Conservation (phyloP, 2,888 invertebrate species). For the Ypsolopha scabrella region DNA sequence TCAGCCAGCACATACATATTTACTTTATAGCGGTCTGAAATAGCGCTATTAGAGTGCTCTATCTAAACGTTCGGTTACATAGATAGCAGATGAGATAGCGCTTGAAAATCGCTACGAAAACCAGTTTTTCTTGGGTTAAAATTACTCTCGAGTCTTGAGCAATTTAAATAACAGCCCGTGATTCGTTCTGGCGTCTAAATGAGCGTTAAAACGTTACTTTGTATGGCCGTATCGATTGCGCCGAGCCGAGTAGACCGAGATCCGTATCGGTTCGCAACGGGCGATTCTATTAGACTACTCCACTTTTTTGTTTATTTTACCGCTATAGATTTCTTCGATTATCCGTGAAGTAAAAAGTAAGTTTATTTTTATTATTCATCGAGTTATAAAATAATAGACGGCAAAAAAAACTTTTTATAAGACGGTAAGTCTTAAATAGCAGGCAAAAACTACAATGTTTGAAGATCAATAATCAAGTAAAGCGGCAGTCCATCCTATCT, state of each 20-base stretch:
- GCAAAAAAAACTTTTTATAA: no score
- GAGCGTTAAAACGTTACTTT: slow-evolving; percentile 37
- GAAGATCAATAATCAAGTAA: no score
- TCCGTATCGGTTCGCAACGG: not conserved
- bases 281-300: slow-evolving; percentile 23
- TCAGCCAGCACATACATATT: slow-evolving; percentile 7
- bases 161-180: slow-evolving; percentile 46
- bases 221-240: slow-evolving; percentile 32
- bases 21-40: slow-evolving; percentile 22
- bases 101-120: slow-evolving; percentile 33
- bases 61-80: slow-evolving; percentile 19
- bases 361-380: no score
- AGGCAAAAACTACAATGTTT: no score
- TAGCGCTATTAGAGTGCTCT: slow-evolving; percentile 25
- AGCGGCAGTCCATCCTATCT: no score
- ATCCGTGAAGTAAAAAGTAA: no score
- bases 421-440: no score
- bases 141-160: slow-evolving; percentile 36
- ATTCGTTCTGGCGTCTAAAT: slow-evolving; percentile 36
- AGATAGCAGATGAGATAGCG: slow-evolving; percentile 30
- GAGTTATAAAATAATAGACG: no score
- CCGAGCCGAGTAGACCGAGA: not conserved
- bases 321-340: no score
- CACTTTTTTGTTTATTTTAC: slow-evolving; percentile 1
- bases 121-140: slow-evolving; percentile 33